Evolutionary conservation across 2,888 invertebrate species (phyloP), one percentile per base, ranked within the genome.

Genomic region (Rhamnusium bicolor): DNA sequence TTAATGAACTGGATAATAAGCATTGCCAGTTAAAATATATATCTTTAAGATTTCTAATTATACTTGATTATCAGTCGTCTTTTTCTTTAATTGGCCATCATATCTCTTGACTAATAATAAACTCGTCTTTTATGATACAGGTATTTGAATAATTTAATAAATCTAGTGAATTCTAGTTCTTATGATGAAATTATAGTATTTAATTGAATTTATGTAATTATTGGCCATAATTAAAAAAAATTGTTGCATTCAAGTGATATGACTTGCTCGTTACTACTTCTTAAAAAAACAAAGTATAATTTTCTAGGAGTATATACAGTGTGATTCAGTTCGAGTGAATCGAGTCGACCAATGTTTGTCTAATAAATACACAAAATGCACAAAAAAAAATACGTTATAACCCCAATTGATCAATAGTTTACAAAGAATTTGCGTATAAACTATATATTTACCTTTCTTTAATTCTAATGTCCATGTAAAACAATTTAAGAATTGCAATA

Each of bases 1-100:
- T 51, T 54, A 54, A 54, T 54, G 54, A 54, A 24, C 24, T n/a
- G 19, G 54, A 24, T 19, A 54, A 54, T n/a, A 2, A 19, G 24
- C 18, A 51, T 18, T 49, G 19, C 21, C 6, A 2, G 24, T 24
- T 24, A 24, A 24, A 24, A 24, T 24, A 4, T 24, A 24, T 24
- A 24, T 24, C 24, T 6, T 24, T 24, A 24, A n/a, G 40, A 40
- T 40, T 40, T 40, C 4, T 40, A 40, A 40, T 40, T 40, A 40
- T 40, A 40, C 40, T 40, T 40, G n/a, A 40, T n/a, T 40, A 40
- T 40, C 32, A 40, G 40, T 40, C 40, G 5, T 40, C 12, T 40
- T 40, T 40, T 40, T 40, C 40, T 40, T 40, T 40, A 40, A n/a
- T 40, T 40, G 2, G 3, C 40, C 40, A n/a, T 40, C 40, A 40